Percentiles rank a stretch among this genome's conserved stretches.
phyloP scores from a whole-genome alignment of 2,797 vertebrate genomes.

The Hephaestus fuliginosus region DNA sequence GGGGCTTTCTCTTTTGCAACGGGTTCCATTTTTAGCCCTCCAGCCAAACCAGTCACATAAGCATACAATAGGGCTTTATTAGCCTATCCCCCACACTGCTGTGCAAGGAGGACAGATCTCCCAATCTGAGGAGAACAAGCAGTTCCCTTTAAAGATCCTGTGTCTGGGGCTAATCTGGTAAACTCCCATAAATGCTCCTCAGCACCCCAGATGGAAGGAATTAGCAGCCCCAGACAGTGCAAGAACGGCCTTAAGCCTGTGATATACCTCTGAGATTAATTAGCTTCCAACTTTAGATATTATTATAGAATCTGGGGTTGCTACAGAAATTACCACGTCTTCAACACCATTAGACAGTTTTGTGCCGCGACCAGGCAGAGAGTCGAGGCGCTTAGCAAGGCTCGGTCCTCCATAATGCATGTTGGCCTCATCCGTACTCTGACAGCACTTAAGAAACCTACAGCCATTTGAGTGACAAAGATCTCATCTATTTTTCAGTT shows the following conservation, averaged over 20 bases:
- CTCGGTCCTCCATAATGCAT: constrained; percentile 85
- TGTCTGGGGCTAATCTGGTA: constrained; percentile 84
- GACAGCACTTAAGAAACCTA: constrained; percentile 87
- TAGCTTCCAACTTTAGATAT: constrained; percentile 85
- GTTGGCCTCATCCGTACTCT: constrained; percentile 81
- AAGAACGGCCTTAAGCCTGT: constrained; percentile 76
- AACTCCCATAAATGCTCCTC: constrained; percentile 84
- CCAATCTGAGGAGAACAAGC: constrained; percentile 83
- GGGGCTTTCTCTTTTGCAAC: constrained; percentile 57
- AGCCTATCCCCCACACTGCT: constrained; percentile 65
- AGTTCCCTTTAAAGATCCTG: constrained; percentile 80
- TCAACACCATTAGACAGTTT: constrained; percentile 78
- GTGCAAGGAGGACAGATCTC: constrained; percentile 77
- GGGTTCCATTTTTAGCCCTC: constrained; percentile 77
- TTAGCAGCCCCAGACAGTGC: constrained; percentile 79
- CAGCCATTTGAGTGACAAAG: constrained; percentile 89
- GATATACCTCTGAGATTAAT: constrained; percentile 86
- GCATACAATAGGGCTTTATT: constrained; percentile 79
- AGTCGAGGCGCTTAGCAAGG: constrained; percentile 76
- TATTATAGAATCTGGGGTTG: constrained; percentile 80
- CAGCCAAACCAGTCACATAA: constrained; percentile 72
- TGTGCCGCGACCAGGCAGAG: constrained; percentile 69
- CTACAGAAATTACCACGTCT: constrained; percentile 79
- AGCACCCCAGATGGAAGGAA: constrained; percentile 81
- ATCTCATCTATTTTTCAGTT: constrained; percentile 89